phyloP scores from a whole-genome alignment of 2,888 invertebrate species.

The Cheilosia vernalis region DNA sequence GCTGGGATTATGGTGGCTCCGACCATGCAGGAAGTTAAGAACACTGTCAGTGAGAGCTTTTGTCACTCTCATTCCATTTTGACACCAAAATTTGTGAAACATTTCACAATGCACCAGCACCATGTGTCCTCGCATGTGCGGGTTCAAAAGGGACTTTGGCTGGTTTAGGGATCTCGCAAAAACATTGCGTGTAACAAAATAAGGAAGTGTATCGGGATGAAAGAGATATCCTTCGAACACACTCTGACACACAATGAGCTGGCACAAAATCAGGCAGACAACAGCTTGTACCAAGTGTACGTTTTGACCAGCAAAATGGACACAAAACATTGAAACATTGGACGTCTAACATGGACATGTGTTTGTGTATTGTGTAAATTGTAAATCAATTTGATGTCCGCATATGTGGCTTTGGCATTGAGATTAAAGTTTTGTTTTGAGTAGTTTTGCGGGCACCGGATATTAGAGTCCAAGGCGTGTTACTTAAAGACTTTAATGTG shows the following conservation, averaged over 20 bases:
- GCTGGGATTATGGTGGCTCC: slow-evolving; percentile 21
- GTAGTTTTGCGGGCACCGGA: neutral
- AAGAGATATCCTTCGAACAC: slow-evolving; percentile 23
- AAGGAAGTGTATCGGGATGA: slow-evolving; percentile 35
- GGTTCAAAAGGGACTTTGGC: neutral
- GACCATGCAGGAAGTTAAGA: slow-evolving; percentile 31
- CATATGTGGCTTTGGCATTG: slow-evolving; percentile 8
- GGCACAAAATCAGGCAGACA: slow-evolving; percentile 27
- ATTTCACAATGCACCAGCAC: neutral
- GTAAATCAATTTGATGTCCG: slow-evolving; percentile 37
- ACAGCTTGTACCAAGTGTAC: slow-evolving; percentile 22
- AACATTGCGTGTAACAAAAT: slow-evolving; percentile 25
- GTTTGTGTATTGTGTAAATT: slow-evolving; percentile 43
- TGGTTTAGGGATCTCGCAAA: slow-evolving; percentile 44
- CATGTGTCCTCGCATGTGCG: slow-evolving; percentile 1
- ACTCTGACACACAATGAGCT: neutral
- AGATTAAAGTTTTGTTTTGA: neutral
- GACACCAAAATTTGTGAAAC: slow-evolving; percentile 22
- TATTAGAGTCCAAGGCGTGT: neutral
- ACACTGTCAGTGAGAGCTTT: slow-evolving; percentile 15
- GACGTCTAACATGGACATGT: slow-evolving; percentile 40
- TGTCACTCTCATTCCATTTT: slow-evolving; percentile 40
- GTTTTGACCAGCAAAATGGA: neutral
- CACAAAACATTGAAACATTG: slow-evolving; percentile 25
- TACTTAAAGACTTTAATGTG: too few relatives aligned